Conservation (phyloP, 1,140 invertebrate genomes). For the Neuroterus valhalla region DNA sequence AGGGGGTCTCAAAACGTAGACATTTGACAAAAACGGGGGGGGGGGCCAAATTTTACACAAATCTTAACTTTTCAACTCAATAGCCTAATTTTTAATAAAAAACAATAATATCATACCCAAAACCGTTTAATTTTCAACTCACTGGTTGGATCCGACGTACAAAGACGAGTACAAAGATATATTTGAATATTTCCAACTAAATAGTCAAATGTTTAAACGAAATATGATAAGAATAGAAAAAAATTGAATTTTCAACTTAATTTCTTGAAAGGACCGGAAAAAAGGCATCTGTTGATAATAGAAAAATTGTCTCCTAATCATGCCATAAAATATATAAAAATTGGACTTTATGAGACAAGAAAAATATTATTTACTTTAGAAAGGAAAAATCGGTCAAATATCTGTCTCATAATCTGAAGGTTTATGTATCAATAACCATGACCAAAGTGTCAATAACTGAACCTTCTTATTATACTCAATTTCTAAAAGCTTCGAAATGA, state of each 20-base stretch:
- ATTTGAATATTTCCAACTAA: neutral
- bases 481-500: conserved; percentile 1
- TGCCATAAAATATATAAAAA: neutral
- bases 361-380: neutral
- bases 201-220: too few species aligned
- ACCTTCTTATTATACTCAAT: neutral
- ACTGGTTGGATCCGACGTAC: neutral
- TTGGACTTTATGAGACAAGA: neutral
- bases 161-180: too few species aligned
- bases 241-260: too few species aligned
- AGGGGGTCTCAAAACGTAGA: too few species aligned
- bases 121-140: too few species aligned
- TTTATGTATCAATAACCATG: neutral
- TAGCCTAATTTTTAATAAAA: neutral
- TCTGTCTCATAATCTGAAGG: neutral
- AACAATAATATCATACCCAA: neutral
- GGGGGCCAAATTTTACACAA: too few species aligned
- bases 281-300: neutral
- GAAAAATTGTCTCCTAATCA: too few species aligned
- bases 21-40: too few species aligned
- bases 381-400: neutral
- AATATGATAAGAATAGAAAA: too few species aligned
- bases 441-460: too few species aligned
- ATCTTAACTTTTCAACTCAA: too few species aligned
- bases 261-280: neutral